Percentiles rank a stretch among this genome's conserved stretches.
phyloP scores from a whole-genome alignment of 2,888 invertebrate genomes.

The Imbricaverruca yamaguchii region DNA sequence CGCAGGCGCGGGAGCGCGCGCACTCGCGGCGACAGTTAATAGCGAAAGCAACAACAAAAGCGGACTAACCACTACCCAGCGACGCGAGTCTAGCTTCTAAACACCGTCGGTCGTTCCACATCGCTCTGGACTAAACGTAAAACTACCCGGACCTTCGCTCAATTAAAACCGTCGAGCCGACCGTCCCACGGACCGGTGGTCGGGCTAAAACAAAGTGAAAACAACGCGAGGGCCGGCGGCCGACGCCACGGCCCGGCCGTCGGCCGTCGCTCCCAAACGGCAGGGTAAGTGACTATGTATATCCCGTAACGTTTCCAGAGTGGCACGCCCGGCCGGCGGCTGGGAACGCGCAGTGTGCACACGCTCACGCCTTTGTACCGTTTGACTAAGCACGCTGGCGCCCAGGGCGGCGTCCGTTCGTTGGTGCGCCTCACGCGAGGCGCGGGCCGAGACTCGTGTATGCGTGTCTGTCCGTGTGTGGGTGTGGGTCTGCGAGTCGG shows the following conservation, averaged over 20 bases:
- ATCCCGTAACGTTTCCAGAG: constrained; percentile 21
- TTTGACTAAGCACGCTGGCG: background rate
- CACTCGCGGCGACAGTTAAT: constrained; percentile 5
- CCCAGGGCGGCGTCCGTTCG: background rate
- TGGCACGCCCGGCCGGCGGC: background rate
- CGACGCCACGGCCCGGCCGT: background rate
- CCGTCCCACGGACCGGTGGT: too few species aligned
- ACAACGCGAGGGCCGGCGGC: background rate
- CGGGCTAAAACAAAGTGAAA: constrained; percentile 10
- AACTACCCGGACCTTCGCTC: background rate
- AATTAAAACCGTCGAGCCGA: background rate
- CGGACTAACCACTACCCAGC: background rate
- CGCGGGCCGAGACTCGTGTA: too few species aligned
- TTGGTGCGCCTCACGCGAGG: background rate
- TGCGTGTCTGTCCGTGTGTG: background rate
- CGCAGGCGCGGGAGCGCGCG: background rate
- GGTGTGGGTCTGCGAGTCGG: background rate
- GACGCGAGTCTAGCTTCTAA: constrained; percentile 1
- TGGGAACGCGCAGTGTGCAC: background rate
- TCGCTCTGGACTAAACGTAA: background rate
- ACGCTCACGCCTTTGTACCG: constrained; percentile 5
- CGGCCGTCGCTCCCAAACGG: background rate
- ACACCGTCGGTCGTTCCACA: background rate
- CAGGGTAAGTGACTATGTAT: constrained; percentile 16
- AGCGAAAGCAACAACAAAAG: constrained; percentile 21